phyloP scores from a whole-genome alignment of 2,797 vertebrate species.

The Falco biarmicus region DNA sequence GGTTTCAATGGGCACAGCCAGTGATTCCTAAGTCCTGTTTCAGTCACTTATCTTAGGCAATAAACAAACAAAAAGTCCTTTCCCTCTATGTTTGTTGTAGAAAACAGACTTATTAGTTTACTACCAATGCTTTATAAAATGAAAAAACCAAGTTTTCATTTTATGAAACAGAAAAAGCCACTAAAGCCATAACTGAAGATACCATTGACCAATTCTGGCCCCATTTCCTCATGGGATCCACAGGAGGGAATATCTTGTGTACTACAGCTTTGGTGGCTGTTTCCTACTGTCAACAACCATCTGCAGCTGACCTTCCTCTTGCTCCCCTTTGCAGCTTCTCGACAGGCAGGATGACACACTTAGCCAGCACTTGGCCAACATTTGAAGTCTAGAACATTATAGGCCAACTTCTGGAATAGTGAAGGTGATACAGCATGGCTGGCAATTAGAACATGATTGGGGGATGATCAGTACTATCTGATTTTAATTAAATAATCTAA shows the following conservation, averaged over 20 bases:
- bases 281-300: not conserved
- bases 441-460: not conserved
- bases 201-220: not conserved
- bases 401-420: not conserved
- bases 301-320: not conserved
- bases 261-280: not conserved
- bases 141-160: not conserved
- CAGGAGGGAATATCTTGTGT: not conserved
- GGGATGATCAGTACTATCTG: not conserved
- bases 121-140: not conserved
- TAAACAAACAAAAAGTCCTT: not conserved
- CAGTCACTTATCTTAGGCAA: not conserved
- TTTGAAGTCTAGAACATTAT: not conserved
- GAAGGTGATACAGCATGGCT: rapidly evolving
- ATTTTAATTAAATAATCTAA: not conserved
- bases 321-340: not conserved
- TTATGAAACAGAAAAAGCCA: not conserved
- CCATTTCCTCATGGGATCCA: not conserved
- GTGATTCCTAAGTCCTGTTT: not conserved
- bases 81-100: not conserved
- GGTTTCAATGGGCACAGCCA: not conserved
- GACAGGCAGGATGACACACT: not conserved
- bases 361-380: not conserved
- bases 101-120: not conserved
- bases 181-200: not conserved